Evolutionary conservation across 2,888 invertebrate species (phyloP), one percentile per base, ranked within the genome.

Genomic region (Drosophila dives): DNA sequence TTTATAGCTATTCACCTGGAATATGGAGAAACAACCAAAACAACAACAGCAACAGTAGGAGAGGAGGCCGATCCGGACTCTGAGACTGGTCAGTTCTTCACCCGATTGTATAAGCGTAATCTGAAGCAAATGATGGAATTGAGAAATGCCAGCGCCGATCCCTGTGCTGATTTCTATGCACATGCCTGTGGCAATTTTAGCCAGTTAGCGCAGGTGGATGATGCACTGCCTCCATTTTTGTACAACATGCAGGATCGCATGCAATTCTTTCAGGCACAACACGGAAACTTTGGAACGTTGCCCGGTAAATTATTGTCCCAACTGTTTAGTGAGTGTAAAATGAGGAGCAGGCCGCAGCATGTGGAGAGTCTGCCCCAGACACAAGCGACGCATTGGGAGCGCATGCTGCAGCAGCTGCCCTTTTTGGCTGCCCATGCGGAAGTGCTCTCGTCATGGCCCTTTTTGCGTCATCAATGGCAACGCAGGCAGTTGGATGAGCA

Each of bases 171-270:
- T 69, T 92, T 91, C 65, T 92, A 91, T 67, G 83, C 83, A 0
- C 92, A 92, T 75, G 91, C 92, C 0, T 92, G 92, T 53, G 92
- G 90, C 0, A 89, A 88, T 58, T 90, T 85, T 32, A 61, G 73
- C 0, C 51, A 49, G 15, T 36, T 55, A 6, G 10, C 33, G 7
- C 32, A 32, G 11, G 7, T 32, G 3, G 75, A 80, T 15, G 74
- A 77, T 36, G 80, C 81, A 11, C 63, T 92, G 59, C 83, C 87
- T 1, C 92, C 92, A 0, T 91, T 86, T 63, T 65, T 92, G 20
- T 91, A 92, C 54, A 92, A 92, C 62, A 81, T 83, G 50, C 91
- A 92, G 67, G 91, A 89, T 68, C 84, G 86, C 40, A 90, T 91
- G 80, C 73, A 73, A 4, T 92, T 92, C 53, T 92, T 92, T 54